Evolutionary conservation across 2,113 vertebrate genomes (phyloP).

Genomic region (Sapajus apella): DNA sequence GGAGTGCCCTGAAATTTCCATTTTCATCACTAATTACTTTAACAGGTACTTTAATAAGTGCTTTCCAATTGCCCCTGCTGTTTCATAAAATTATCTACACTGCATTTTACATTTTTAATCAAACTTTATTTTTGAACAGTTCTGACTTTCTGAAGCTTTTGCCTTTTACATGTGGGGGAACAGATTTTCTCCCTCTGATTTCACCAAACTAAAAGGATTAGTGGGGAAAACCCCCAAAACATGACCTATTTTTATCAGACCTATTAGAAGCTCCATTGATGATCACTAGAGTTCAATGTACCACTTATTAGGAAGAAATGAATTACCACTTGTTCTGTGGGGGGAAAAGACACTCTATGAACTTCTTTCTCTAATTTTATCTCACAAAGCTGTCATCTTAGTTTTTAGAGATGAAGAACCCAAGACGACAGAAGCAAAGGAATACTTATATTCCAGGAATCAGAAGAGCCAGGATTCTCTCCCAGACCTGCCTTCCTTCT

Average conservation of each 20-base stretch:
- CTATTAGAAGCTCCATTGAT: not conserved
- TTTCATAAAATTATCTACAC: conserved; percentile 64
- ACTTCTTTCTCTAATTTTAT: not conserved
- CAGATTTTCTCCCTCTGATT: conserved; percentile 45
- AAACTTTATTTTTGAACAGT: conserved; percentile 51
- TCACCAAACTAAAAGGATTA: conserved; percentile 32
- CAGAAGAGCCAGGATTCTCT: not conserved
- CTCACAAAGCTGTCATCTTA: not conserved
- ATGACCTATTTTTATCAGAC: not conserved
- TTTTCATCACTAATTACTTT: conserved; percentile 79
- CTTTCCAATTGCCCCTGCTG: conserved; percentile 67
- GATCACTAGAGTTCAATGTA: not conserved
- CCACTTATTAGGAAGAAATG: not conserved
- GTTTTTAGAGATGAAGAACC: not conserved
- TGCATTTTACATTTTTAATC: conserved; percentile 76
- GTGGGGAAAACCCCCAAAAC: not conserved
- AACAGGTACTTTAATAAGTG: conserved; percentile 74
- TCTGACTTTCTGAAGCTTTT: conserved; percentile 56
- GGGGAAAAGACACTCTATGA: too few species aligned
- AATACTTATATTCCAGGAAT: not conserved
- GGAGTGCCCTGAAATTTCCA: conserved; percentile 64
- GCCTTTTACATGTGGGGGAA: conserved; percentile 7
- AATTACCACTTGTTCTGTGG: not conserved
- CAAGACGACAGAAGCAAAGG: not conserved
- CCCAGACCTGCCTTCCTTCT: not conserved